These are phyloP conservation scores for Anthopleura sola DNA, from an alignment of 64 coral and sea anemone species.

Conservation along the genomic window DNA sequence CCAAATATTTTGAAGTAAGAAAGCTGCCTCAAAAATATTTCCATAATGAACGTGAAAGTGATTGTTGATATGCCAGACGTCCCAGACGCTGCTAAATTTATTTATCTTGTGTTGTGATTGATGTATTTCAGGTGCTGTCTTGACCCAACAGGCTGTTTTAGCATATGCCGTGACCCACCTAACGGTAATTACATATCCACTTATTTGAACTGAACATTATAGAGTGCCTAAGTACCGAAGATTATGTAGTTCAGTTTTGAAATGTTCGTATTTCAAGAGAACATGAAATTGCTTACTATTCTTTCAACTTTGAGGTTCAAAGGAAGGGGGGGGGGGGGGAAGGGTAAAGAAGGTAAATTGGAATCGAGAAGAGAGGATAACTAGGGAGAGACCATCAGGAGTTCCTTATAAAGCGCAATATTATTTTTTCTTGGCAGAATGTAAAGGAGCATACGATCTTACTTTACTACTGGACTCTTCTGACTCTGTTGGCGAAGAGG, in stretches of 20 bases:
- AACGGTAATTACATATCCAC: slow-evolving; percentile 25
- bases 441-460: slow-evolving; percentile 21
- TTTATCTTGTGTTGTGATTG: background rate
- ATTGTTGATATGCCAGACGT: background rate
- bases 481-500: slow-evolving; percentile 15
- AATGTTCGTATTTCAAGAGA: too few relatives aligned
- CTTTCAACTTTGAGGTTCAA: too few relatives aligned
- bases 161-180: slow-evolving; percentile 37
- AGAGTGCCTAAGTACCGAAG: too few relatives aligned
- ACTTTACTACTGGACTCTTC: slow-evolving; percentile 42
- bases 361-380: too few relatives aligned
- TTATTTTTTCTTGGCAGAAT: background rate
- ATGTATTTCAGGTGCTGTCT: slow-evolving; percentile 31
- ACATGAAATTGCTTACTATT: too few relatives aligned
- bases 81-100: background rate
- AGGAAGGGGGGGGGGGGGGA: too few relatives aligned
- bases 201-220: background rate
- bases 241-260: too few relatives aligned
- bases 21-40: too few relatives aligned
- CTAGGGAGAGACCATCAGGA: too few relatives aligned
- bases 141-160: slow-evolving; percentile 28
- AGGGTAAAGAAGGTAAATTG: too few relatives aligned
- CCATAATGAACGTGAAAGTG: background rate
- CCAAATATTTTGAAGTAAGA: too few relatives aligned
- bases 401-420: background rate